Percentiles rank a stretch among this genome's conserved stretches.
These are phyloP conservation scores for Trachelus iudaicus DNA, from an alignment of 2,888 invertebrate species.

Conservation along the genomic window DNA sequence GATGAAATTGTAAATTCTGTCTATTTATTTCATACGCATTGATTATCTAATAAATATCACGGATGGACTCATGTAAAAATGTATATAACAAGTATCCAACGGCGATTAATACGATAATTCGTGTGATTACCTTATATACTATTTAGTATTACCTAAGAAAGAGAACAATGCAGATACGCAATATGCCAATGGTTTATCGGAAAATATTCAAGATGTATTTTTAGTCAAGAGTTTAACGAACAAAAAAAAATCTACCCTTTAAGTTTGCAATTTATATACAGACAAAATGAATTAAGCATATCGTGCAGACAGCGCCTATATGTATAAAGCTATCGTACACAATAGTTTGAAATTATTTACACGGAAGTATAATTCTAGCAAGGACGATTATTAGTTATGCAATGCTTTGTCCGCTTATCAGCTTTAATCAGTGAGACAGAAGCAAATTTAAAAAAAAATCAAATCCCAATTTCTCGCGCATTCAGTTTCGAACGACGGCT, in stretches of 20 bases:
- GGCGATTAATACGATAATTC: not conserved
- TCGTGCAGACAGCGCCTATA: conserved; percentile 8
- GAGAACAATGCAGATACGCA: not conserved
- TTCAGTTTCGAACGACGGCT: too few relatives aligned
- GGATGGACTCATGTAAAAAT: not conserved
- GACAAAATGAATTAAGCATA: conserved; percentile 11
- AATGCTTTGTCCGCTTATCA: not conserved
- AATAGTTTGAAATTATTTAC: conserved; percentile 19
- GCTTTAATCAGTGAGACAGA: not conserved
- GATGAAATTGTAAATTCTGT: not conserved
- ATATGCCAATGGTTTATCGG: not conserved
- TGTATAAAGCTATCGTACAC: conserved; percentile 11
- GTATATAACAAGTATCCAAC: not conserved
- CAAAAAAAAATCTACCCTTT: not conserved
- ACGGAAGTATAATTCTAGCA: conserved; percentile 9
- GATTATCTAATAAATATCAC: not conserved
- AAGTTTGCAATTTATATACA: not conserved
- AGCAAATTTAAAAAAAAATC: not conserved
- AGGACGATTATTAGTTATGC: conserved; percentile 6
- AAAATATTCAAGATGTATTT: not conserved
- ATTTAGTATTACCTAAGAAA: not conserved
- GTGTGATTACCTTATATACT: not conserved
- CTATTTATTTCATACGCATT: not conserved
- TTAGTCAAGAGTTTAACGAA: not conserved
- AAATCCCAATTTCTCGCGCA: not conserved